Base-by-base conservation (phyloP, 2,113 vertebrate species). In the Prolemur simus region DNA sequence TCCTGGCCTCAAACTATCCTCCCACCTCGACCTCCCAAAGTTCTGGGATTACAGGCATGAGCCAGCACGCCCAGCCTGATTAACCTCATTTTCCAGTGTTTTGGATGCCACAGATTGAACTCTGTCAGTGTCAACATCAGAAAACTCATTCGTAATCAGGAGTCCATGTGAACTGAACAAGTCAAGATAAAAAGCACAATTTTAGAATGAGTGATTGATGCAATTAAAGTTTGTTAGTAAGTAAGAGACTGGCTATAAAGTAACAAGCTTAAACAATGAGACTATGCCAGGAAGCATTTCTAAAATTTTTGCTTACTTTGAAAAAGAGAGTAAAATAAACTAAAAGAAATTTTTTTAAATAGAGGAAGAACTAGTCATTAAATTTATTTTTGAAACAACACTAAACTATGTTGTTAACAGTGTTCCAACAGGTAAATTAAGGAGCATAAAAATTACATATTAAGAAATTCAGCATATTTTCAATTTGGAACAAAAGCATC, bases 331-430 rank as follows among this genome's bases (percentile, higher is more conserved):
- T 87, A 80, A 94, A 94, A 91, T 87, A 91, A 93, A 83, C 45
- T 27, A 64, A 83, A 63, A 63, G 60, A 89, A 54, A 49, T 39
- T 39, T 73, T 34, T 94, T 95, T 68, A 64, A 91, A 60, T 77
- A 92, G 85, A 93, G 34, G 37, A 93, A 96, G 49, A 82, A 74
- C 52, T 8, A 94, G 82, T 89, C 74, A 92, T 94, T 85, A 82
- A 92, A 84, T 93, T 97, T 88, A 80, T 94, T 94, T 96, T 73
- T 96, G 47, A 96, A 98, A 96, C 39, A 89, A 42, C 15, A 45
- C 56, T 78, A 23, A 93, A 68, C 52, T 81, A 63, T 52, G 15
- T 47, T 80, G 88, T 77, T 81, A 42, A 90, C 52, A 68, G 56
- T 82, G 56, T 82, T 89, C 85, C 52, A 95, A 69, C 23, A 87